Percentiles rank a stretch among this genome's conserved stretches.
phyloP scores from a whole-genome alignment of 2,888 invertebrate genomes.

The Papilio gigon region DNA sequence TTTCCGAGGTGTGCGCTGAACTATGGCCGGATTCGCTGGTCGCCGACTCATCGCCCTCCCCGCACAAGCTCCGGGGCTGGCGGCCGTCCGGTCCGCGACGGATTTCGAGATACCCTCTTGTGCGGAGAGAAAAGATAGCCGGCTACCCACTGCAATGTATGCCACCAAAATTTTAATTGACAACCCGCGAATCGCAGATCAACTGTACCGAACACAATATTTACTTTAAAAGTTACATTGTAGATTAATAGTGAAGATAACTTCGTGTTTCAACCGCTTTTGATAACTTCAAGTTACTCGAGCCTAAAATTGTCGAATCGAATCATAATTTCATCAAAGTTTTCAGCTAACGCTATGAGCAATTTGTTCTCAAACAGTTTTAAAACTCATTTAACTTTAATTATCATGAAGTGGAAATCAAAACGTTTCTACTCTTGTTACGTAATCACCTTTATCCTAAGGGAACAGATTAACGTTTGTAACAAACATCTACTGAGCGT shows the following conservation, averaged over 20 bases:
- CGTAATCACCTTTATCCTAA: background rate
- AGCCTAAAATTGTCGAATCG: conserved; percentile 24
- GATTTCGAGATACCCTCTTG: no score
- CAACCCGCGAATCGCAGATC: no score
- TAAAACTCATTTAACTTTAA: conserved; percentile 24
- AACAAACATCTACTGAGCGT: background rate
- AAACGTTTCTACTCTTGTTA: background rate
- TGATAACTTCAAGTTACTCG: conserved; percentile 14
- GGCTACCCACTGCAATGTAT: no score
- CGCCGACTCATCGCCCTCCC: no score
- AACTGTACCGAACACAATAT: no score
- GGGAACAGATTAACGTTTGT: background rate
- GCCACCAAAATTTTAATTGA: no score
- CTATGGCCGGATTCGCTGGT: no score
- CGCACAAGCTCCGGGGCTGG: no score
- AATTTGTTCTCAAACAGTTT: conserved; percentile 16
- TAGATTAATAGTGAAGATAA: background rate
- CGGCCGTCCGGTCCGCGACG: no score
- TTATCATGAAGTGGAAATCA: conserved; percentile 8
- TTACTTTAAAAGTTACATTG: background rate
- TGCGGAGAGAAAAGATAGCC: no score
- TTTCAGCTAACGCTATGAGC: conserved; percentile 19
- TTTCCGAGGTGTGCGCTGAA: no score
- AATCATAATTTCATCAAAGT: conserved; percentile 18
- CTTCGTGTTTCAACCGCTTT: background rate